Evolutionary conservation across 92 coral and sea anemone genomes (phyloP).

Genomic region (Palythoa grandiflora): DNA sequence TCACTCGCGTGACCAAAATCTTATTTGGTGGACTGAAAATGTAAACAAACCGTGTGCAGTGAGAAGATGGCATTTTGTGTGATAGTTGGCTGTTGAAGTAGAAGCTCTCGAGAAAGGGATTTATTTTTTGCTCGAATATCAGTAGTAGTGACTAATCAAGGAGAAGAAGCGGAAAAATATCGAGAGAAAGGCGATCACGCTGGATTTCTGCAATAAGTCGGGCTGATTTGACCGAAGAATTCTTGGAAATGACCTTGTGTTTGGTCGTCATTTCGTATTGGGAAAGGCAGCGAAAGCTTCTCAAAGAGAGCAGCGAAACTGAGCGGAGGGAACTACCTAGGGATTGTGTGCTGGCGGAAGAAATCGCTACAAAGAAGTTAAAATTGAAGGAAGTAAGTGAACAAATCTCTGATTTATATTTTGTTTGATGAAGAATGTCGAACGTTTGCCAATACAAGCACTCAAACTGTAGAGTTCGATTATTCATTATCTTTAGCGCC

Average conservation of each 20-base stretch:
- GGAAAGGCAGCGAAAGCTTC: conserved; percentile 42
- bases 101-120: too few relatives aligned
- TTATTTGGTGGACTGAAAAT: too few relatives aligned
- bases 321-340: conserved; percentile 6
- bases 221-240: conserved; percentile 21
- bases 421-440: background rate
- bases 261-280: conserved; percentile 22
- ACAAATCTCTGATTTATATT: too few relatives aligned
- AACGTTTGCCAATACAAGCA: background rate
- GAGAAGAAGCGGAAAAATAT: background rate
- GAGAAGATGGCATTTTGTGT: too few relatives aligned
- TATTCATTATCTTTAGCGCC: too few relatives aligned
- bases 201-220: conserved; percentile 43
- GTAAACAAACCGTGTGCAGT: too few relatives aligned
- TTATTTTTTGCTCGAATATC: too few relatives aligned
- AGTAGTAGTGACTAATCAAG: conserved; percentile 36
- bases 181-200: background rate
- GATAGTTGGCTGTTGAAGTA: too few relatives aligned
- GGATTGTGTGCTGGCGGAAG: conserved; percentile 21
- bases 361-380: conserved; percentile 6
- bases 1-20: too few relatives aligned
- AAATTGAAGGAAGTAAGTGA: background rate
- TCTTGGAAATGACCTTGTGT: conserved; percentile 28
- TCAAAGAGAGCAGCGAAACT: conserved; percentile 31
- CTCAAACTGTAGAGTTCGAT: too few relatives aligned